Evolutionary conservation across 1,140 invertebrate genomes (phyloP), one percentile per base, ranked within the genome.

Genomic region (Copidosoma floridanum): DNA sequence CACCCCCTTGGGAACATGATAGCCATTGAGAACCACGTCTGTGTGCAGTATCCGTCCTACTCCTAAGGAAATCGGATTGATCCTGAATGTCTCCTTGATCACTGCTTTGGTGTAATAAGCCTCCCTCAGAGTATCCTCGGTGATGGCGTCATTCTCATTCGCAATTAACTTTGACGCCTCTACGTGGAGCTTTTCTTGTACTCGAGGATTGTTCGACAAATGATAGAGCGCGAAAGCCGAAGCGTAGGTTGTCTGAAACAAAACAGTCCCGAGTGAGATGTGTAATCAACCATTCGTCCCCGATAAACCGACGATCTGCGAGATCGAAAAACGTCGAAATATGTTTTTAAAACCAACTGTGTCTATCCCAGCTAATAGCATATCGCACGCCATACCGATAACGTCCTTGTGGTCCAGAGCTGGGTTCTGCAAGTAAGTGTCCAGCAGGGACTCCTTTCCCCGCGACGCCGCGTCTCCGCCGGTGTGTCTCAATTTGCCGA

Each of bases 281-380:
- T n/a, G n/a, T n/a, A n/a, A n/a, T n/a, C n/a, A n/a, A n/a, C n/a
- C n/a, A n/a, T n/a, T n/a, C n/a, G n/a, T n/a, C n/a, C n/a, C n/a
- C n/a, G n/a, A n/a, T n/a, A n/a, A n/a, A n/a, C n/a, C n/a, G n/a
- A n/a, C n/a, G n/a, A n/a, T n/a, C n/a, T n/a, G n/a, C n/a, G n/a
- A n/a, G n/a, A n/a, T n/a, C n/a, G n/a, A n/a, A n/a, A n/a, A n/a
- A n/a, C n/a, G n/a, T n/a, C n/a, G n/a, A n/a, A n/a, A n/a, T n/a
- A n/a, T n/a, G n/a, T n/a, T n/a, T n/a, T n/a, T n/a, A n/a, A 14
- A 21, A 77, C 73, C 82, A 82, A 91, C 89, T 51, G 94, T 96
- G 75, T 95, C 93, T 35, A 95, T 86, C 46, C 92, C 92, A 27
- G 91, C 93, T 60, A 95, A 79, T 5, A 95, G 71, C 72, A 94